Evolutionary conservation across 2,797 vertebrate species (phyloP).

Genomic region (Iguana delicatissima): DNA sequence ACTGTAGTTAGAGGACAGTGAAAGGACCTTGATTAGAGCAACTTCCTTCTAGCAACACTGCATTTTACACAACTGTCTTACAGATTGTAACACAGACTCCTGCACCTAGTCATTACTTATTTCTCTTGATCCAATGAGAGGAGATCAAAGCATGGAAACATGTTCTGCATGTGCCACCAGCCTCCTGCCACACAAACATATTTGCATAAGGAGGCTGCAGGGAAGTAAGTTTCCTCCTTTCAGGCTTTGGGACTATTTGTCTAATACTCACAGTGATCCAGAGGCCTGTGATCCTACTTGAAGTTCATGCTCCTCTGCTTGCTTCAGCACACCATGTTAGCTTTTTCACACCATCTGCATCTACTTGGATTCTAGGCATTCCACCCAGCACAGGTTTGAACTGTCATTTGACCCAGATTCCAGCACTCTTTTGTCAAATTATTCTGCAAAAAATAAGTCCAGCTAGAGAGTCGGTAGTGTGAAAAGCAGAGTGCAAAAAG

Average conservation of each 20-base stretch:
- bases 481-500: too few relatives aligned
- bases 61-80: background rate
- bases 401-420: too few relatives aligned
- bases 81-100: background rate
- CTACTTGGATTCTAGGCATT: too few relatives aligned
- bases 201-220: background rate
- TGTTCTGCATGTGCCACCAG: background rate
- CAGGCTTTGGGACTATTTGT: background rate
- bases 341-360: too few relatives aligned
- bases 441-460: too few relatives aligned
- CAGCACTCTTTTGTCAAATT: too few relatives aligned
- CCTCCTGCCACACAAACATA: too few relatives aligned
- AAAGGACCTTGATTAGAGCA: background rate
- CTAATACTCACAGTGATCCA: background rate
- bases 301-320: background rate
- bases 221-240: background rate
- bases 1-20: background rate
- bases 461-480: too few relatives aligned
- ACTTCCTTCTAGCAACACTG: background rate
- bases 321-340: background rate
- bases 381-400: too few relatives aligned
- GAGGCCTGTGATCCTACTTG: background rate
- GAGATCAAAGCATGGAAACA: background rate
- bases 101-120: too few relatives aligned
- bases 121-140: background rate